Base-by-base conservation (phyloP, 2,888 invertebrate genomes). In the Drosophila cognata region DNA sequence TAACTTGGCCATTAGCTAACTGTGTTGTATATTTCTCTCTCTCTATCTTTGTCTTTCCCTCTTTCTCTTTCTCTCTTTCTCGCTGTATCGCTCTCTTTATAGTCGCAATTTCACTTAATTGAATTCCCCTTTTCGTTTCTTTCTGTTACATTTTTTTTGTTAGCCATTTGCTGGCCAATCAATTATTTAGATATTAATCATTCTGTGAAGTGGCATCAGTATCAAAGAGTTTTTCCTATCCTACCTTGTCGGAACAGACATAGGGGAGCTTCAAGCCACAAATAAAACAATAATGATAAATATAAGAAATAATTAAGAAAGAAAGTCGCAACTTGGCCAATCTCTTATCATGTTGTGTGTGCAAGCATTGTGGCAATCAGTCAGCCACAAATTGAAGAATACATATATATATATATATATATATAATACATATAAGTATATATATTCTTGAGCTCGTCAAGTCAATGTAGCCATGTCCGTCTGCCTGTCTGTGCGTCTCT, bases 51-150 rank as follows among this genome's bases (percentile, higher is more conserved):
- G 7, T 43, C 2, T 43, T 1, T 21, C 5, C 18, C 4, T 18
- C 21, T 53, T 1, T 25, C 10, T 16, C 25, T 25, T 8, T 5
- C 8, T 16, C 10, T 35, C 25, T 25, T 5, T 36, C 18, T 25
- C 2, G 16, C 18, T 31, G 3, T 52, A 8, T n/a, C 18, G 38
- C 38, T 50, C 28, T 10, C 1, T 60, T 77, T 60, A 57, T 52
- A 28, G 56, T 71, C 63, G 70, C 74, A 69, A 69, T 77, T 77
- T 70, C 63, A 64, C 58, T 64, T 67, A 74, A 70, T 79, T 79
- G 65, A 59, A 60, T 70, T 74, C 66, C 50, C 51, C 50, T 66
- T 69, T 58, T 43, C n/a, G 18, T 43, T n/a, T 21, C n/a, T 65
- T 68, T 10, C 10, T 38, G 36, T 33, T 33, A 31, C 53, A 25